Base-by-base conservation (phyloP, 2,797 vertebrate genomes). In the Catamblyrhynchus diadema region DNA sequence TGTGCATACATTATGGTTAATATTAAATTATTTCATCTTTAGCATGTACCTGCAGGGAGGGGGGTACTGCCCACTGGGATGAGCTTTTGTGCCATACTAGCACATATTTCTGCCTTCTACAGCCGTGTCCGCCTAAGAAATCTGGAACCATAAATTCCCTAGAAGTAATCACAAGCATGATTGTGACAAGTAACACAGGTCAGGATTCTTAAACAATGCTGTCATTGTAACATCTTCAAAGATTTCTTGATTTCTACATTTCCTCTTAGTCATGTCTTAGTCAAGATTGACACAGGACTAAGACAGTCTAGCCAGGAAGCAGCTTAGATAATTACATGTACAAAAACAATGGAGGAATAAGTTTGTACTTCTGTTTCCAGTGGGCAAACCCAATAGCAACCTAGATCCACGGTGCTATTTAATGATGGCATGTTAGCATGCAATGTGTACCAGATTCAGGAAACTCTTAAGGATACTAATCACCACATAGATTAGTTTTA, bases 401-500 rank as follows among this genome's bases (percentile, higher is more conserved):
- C 69, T 65, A 57, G 44, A 72, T 39, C 15, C 10, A 74, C 0
- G 0, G 45, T 33, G 45, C 70, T 72, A 41, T 33, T 77, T 80
- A 57, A 53, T 35, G 57, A 64, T 3, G 12, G 51, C 74, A 59
- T 0, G 32, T 51, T 67, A 91, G 70, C 35, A 54, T 4, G 82
- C 35, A 66, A n/a, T 60, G 65, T 66, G 54, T 19, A 56, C 74
- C 57, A 72, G 35, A 66, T 33, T 33, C 61, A 93, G 96, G 85
- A 95, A 95, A 57, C 84, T 57, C 64, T 57, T 78, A 80, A 81
- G 79, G 85, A 91, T 61, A 93, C 70, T 82, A 70, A 95, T 74
- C 95, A 78, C 81, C 79, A 86, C 57, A 79, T 51, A 85, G 85
- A 81, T 88, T 59, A 56, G 69, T 81, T 92, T 93, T 70, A 83